Percentiles rank a stretch among this genome's conserved stretches.
phyloP scores from a whole-genome alignment of 1,140 invertebrate species.

The Scaptomyza graminum region DNA sequence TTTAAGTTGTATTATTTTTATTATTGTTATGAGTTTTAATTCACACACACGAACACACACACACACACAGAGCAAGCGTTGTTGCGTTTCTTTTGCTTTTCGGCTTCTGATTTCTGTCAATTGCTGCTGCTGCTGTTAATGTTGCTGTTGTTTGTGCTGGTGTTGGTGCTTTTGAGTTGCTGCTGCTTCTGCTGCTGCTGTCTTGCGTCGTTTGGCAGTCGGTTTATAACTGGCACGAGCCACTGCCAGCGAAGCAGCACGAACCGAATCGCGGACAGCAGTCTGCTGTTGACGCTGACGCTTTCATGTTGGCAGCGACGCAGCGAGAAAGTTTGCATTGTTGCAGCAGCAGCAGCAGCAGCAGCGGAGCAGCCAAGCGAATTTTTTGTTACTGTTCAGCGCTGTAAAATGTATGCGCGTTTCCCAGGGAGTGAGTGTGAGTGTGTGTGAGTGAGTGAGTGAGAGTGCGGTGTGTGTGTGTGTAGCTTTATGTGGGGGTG shows the following conservation, averaged over 20 bases:
- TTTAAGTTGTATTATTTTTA: slow-evolving; percentile 34
- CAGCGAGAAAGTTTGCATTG: slow-evolving; percentile 79
- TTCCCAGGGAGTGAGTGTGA: not conserved
- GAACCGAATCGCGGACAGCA: slow-evolving; percentile 60
- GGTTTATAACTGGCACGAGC: slow-evolving; percentile 81
- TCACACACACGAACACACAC: slow-evolving; percentile 46
- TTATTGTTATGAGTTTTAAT: slow-evolving; percentile 37
- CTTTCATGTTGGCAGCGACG: slow-evolving; percentile 43
- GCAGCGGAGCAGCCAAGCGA: slow-evolving; percentile 42
- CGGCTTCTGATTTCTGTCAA: slow-evolving; percentile 46
- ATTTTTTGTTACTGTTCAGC: slow-evolving; percentile 26
- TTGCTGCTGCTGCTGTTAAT: slow-evolving; percentile 22
- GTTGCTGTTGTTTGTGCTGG: slow-evolving; percentile 30
- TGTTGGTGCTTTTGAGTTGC: slow-evolving; percentile 39
- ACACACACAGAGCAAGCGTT: slow-evolving; percentile 40
- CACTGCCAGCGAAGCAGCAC: slow-evolving; percentile 76
- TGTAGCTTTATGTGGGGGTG: slow-evolving; percentile 49
- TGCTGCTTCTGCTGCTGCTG: slow-evolving; percentile 50
- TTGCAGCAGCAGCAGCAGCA: slow-evolving; percentile 57
- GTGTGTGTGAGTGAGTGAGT: slow-evolving; percentile 12
- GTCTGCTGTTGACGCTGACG: slow-evolving; percentile 5
- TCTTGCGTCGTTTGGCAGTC: slow-evolving; percentile 78
- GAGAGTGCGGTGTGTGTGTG: slow-evolving; percentile 32
- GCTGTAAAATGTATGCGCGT: slow-evolving; percentile 29
- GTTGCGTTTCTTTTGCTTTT: slow-evolving; percentile 72